These are phyloP conservation scores for Mamestra configurata DNA, from an alignment of 1,140 invertebrate species.

Conservation along the genomic window DNA sequence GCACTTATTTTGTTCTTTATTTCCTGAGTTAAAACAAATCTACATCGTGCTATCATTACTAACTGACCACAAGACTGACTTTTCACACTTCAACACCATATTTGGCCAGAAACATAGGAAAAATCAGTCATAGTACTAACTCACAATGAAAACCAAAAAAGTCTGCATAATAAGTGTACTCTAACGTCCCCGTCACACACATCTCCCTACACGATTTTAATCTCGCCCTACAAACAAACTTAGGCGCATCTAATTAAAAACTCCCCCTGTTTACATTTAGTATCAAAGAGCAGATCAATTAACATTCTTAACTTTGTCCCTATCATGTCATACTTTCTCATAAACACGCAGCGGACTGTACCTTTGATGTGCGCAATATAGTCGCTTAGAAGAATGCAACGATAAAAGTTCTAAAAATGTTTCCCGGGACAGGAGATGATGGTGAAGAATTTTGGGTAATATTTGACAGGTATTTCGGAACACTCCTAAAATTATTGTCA, in stretches of 20 bases:
- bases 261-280: constrained; percentile 71
- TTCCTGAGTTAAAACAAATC: too few relatives aligned
- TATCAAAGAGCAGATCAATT: constrained; percentile 73
- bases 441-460: not conserved
- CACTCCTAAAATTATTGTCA: too few relatives aligned
- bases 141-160: too few relatives aligned
- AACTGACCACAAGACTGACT: too few relatives aligned
- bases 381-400: constrained; percentile 40
- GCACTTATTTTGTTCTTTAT: too few relatives aligned
- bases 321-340: constrained; percentile 61
- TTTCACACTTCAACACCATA: too few relatives aligned
- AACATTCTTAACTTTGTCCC: constrained; percentile 70
- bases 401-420: constrained; percentile 51
- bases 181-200: not conserved
- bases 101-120: too few relatives aligned
- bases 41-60: too few relatives aligned
- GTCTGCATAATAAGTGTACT: not conserved
- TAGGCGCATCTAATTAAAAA: constrained; percentile 63
- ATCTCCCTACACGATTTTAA: constrained; percentile 51
- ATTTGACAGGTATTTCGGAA: not conserved
- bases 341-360: constrained; percentile 47
- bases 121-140: too few relatives aligned
- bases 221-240: constrained; percentile 49
- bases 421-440: not conserved
- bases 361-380: constrained; percentile 51